Base-by-base conservation (phyloP, 2,797 vertebrate genomes). In the Petrocephalus sullivani region DNA sequence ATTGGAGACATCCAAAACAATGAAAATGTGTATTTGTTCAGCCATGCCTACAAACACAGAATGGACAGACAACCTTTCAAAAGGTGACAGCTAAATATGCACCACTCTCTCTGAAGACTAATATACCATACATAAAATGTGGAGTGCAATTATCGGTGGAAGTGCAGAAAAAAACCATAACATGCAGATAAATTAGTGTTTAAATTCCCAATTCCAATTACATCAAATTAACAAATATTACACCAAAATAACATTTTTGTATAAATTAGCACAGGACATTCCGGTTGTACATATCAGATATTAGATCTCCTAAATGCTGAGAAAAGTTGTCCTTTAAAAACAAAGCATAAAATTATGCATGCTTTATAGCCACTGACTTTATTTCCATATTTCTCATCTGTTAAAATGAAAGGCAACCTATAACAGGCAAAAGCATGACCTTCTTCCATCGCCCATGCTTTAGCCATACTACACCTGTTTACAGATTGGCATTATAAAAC, bases 21-120 rank as follows among this genome's bases (percentile, higher is more conserved):
- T 57, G 41, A 37, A 64, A 41, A 33, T 7, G 57, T 85, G 7
- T 71, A 88, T 86, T 46, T 41, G 87, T 67, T 85, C 60, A 85
- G 87, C 60, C 87, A 88, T 88, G 51, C 41, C 82, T 67, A 84
- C 78, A 83, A 67, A 23, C 33, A 82, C 87, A 88, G 58, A 88
- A 61, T 85, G 82, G 60, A 88, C 60, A 88, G 33, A 14, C 41
- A 71, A 61, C 82, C 81, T n/a, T 51, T 85, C 49, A 64, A 85
- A 71, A 4, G 41, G 16, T 81, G 49, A 41, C 3, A 81, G 7
- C 37, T 41, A 78, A 14, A 37, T 14, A 41, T 19, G 37, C 67
- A n/a, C 2, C 2, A 28, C 64, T 78, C 71, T n/a, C 71, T n/a
- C 71, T 78, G 14, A 14, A 78, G 37, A 41, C 71, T 41, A 78